Evolutionary conservation across 2,113 vertebrate species (phyloP).

Genomic region (Puntigrus tetrazona): DNA sequence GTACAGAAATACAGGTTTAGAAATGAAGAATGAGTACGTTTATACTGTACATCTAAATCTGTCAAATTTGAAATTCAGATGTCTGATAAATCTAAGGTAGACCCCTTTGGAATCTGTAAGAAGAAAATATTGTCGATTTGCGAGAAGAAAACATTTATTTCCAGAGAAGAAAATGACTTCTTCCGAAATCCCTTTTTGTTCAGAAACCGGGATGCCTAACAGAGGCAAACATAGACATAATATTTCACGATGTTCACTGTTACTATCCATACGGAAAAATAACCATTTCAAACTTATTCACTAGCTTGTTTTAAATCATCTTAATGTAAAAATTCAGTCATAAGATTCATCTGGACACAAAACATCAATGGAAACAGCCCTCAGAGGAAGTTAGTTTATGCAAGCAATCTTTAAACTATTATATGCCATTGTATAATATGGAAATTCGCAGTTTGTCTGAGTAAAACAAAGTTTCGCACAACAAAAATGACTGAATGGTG

Average conservation of each 20-base stretch:
- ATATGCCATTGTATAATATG: neutral
- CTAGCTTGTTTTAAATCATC: neutral
- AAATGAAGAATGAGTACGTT: neutral
- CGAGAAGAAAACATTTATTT: neutral
- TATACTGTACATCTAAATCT: neutral
- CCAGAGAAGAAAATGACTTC: neutral
- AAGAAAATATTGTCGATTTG: neutral
- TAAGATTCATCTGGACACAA: slow-evolving; percentile 11
- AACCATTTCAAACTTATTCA: neutral
- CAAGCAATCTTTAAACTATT: slow-evolving; percentile 20
- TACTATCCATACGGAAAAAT: neutral
- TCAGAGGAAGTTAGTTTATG: slow-evolving; percentile 16
- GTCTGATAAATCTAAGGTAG: neutral
- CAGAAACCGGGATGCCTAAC: neutral
- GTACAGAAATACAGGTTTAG: neutral
- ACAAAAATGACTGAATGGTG: slow-evolving; percentile 34
- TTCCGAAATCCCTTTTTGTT: neutral
- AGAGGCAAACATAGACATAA: neutral
- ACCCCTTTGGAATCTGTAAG: neutral
- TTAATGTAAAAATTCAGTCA: neutral
- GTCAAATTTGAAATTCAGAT: neutral
- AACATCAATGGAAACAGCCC: slow-evolving; percentile 6
- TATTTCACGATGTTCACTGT: neutral
- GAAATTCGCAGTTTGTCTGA: neutral
- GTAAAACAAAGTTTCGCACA: slow-evolving; percentile 55